These are phyloP conservation scores for Trematomus loennbergii DNA, from an alignment of 2,113 vertebrate genomes.

Conservation along the genomic window DNA sequence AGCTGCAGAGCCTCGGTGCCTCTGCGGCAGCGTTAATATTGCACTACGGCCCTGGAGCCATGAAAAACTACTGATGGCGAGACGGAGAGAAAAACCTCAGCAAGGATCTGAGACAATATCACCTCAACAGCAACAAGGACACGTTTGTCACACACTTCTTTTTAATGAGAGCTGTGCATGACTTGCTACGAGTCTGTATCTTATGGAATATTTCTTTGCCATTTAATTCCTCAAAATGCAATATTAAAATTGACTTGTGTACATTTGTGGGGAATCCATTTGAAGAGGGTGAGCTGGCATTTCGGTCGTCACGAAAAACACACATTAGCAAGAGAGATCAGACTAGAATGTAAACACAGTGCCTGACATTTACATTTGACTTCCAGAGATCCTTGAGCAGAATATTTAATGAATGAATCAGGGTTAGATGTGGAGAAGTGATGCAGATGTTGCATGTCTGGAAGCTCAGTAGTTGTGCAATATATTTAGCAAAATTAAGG, in stretches of 20 bases:
- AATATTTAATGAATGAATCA: slow-evolving; percentile 8
- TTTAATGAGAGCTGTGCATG: no score
- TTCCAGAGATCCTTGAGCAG: slow-evolving; percentile 13
- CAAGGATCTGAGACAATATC: slow-evolving; percentile 3
- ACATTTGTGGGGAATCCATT: slow-evolving; percentile 35
- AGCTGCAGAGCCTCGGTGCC: slow-evolving; percentile 53
- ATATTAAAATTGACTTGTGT: background rate
- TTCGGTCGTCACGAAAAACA: background rate
- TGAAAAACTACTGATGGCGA: slow-evolving; percentile 61
- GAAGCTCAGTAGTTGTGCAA: no score
- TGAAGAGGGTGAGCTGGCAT: slow-evolving; percentile 11
- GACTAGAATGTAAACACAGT: slow-evolving; percentile 21
- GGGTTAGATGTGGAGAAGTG: no score
- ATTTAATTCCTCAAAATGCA: background rate
- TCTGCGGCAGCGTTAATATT: slow-evolving; percentile 80
- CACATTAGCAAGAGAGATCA: background rate
- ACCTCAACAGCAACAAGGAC: background rate
- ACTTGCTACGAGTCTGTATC: background rate
- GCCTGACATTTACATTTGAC: slow-evolving; percentile 48
- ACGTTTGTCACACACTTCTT: no score
- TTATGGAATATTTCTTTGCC: background rate
- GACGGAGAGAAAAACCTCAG: slow-evolving; percentile 35
- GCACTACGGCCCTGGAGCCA: slow-evolving; percentile 67
- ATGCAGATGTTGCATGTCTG: no score
- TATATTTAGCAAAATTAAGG: no score